Percentiles rank a stretch among this genome's conserved stretches.
Conservation (phyloP, 2,888 invertebrate species). For the Bibio marci region DNA sequence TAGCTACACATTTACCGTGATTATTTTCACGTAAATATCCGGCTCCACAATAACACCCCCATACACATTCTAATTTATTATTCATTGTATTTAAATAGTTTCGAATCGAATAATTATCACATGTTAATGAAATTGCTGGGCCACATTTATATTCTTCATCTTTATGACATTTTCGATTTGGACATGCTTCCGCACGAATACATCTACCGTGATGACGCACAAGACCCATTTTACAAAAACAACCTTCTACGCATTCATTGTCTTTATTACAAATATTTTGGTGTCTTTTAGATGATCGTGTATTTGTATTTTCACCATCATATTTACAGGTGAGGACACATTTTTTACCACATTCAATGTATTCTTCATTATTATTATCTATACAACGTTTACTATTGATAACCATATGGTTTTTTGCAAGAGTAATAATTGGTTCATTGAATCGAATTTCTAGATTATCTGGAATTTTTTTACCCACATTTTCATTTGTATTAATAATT, state of each 20-base stretch:
- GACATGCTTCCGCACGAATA: background rate
- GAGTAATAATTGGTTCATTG: no score
- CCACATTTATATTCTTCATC: no score
- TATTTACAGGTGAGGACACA: background rate
- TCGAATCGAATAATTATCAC: no score
- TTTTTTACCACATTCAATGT: background rate
- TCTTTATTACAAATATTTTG: background rate
- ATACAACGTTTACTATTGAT: no score
- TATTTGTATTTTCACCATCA: background rate
- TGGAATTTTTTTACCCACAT: no score
- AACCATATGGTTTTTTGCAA: no score
- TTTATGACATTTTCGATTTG: slow-evolving; percentile 1
- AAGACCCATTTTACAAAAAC: background rate
- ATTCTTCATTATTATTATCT: background rate
- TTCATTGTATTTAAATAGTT: no score
- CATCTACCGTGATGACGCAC: background rate
- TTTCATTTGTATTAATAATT: no score
- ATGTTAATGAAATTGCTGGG: background rate
- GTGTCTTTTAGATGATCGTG: no score
- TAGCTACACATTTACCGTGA: background rate
- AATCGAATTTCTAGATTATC: no score
- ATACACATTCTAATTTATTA: no score
- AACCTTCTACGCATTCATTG: background rate
- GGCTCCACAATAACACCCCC: background rate
- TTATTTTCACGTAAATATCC: background rate